These are phyloP conservation scores for Glyphotaelius pellucidus DNA, from an alignment of 2,888 invertebrate genomes.

Conservation along the genomic window DNA sequence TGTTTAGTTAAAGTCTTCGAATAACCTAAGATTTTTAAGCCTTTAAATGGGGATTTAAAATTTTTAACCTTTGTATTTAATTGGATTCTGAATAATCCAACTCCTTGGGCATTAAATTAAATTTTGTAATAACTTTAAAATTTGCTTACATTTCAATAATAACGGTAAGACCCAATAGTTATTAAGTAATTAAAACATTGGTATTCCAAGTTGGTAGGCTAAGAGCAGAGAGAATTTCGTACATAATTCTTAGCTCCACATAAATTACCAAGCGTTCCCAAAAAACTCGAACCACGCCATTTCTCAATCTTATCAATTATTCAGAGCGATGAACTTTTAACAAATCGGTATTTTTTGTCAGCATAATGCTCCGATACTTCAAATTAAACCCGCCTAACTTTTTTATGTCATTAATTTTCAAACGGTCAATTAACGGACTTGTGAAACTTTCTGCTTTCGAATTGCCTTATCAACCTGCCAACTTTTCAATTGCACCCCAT, in stretches of 20 bases:
- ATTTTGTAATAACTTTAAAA: neutral
- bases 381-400: neutral
- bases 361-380: neutral
- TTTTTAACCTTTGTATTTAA: neutral
- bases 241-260: neutral
- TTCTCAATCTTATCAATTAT: conserved; percentile 2
- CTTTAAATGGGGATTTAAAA: neutral
- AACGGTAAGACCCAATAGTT: neutral
- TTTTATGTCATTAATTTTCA: neutral
- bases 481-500: neutral
- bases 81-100: neutral
- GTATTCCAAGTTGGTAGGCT: neutral
- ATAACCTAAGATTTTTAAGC: neutral
- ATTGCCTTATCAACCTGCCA: neutral
- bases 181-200: neutral
- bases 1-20: neutral
- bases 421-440: neutral
- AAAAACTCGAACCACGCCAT: neutral
- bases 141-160: neutral
- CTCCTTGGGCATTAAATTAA: neutral
- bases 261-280: neutral
- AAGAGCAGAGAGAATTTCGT: neutral
- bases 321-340: neutral
- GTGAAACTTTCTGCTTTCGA: neutral
- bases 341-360: neutral